A percentile compares a stretch with the other conserved stretches of the same genome.
phyloP scores from a whole-genome alignment of 30 jellyfish, hydroid and myxozoan genomes.

The Clytia hemisphaerica region DNA sequence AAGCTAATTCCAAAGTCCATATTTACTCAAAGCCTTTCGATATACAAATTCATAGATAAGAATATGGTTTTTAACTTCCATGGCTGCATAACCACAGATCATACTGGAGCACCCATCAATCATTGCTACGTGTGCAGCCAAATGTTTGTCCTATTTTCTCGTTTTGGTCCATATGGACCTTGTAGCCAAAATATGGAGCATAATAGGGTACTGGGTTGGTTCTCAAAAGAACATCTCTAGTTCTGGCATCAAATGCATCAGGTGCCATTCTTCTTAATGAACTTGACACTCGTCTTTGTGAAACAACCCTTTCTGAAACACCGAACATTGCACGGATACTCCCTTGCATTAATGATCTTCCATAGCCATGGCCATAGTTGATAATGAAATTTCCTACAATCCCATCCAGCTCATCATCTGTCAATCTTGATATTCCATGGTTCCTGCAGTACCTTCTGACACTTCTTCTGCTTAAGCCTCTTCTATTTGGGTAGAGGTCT shows the following conservation, averaged over 20 bases:
- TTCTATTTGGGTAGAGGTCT: not conserved
- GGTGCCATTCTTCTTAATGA: slow-evolving; percentile 3
- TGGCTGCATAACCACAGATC: slow-evolving; percentile 1
- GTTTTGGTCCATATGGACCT: slow-evolving; percentile 9
- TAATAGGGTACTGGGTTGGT: slow-evolving; percentile 4
- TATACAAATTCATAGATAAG: not conserved
- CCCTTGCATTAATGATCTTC: slow-evolving; percentile 9
- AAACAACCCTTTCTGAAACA: not conserved
- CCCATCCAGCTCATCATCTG: not conserved
- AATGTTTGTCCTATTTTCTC: not conserved
- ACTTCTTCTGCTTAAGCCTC: not conserved
- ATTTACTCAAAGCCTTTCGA: not conserved
- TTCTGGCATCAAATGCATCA: slow-evolving; percentile 4
- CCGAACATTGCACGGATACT: not conserved
- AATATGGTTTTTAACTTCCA: slow-evolving; percentile 8
- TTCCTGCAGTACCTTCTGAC: not conserved
- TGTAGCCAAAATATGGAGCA: slow-evolving; percentile 8
- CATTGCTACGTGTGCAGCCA: slow-evolving; percentile 3
- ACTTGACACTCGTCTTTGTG: not conserved
- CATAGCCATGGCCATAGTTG: slow-evolving; percentile 3
- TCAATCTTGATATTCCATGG: not conserved
- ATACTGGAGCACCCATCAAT: slow-evolving; percentile 8
- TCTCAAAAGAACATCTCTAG: not conserved
- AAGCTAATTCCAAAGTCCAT: slow-evolving; percentile 1
- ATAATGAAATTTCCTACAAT: not conserved